These are phyloP conservation scores for Macropodus opercularis DNA, from an alignment of 2,797 vertebrate species.

Conservation along the genomic window DNA sequence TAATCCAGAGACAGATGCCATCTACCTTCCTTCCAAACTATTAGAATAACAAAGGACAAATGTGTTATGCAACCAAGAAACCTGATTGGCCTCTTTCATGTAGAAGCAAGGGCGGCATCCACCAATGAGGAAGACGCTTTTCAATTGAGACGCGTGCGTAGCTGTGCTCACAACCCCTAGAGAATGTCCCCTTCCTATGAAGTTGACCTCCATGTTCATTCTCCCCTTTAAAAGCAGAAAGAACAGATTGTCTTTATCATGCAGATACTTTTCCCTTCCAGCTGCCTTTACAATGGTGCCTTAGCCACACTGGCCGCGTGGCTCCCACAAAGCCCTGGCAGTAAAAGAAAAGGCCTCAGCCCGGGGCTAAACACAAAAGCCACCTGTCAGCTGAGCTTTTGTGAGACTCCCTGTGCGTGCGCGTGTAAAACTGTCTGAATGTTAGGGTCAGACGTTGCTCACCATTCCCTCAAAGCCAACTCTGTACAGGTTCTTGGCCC, in stretches of 20 bases:
- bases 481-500: slow-evolving; percentile 99
- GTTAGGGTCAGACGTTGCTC: slow-evolving; percentile 74
- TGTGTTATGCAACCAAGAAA: slow-evolving; percentile 56
- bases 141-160: slow-evolving; percentile 53
- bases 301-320: slow-evolving; percentile 74
- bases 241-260: slow-evolving; percentile 83
- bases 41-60: slow-evolving; percentile 75
- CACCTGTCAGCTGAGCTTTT: slow-evolving; percentile 74
- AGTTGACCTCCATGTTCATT: slow-evolving; percentile 75
- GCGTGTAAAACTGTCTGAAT: slow-evolving; percentile 23
- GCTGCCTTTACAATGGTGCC: slow-evolving; percentile 80
- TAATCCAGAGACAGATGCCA: slow-evolving; percentile 69
- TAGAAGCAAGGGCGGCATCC: slow-evolving; percentile 53
- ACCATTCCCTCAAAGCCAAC: slow-evolving; percentile 99
- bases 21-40: slow-evolving; percentile 48
- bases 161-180: slow-evolving; percentile 38
- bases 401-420: slow-evolving; percentile 24
- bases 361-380: slow-evolving; percentile 70
- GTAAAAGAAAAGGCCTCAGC: slow-evolving; percentile 64
- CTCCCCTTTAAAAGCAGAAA: slow-evolving; percentile 56
- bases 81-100: slow-evolving; percentile 71
- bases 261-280: slow-evolving; percentile 79
- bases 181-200: slow-evolving; percentile 42
- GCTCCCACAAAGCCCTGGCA: slow-evolving; percentile 76
- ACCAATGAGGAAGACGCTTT: slow-evolving; percentile 70